phyloP scores from a whole-genome alignment of 2,888 invertebrate species.

The Leptothorax acervorum region DNA sequence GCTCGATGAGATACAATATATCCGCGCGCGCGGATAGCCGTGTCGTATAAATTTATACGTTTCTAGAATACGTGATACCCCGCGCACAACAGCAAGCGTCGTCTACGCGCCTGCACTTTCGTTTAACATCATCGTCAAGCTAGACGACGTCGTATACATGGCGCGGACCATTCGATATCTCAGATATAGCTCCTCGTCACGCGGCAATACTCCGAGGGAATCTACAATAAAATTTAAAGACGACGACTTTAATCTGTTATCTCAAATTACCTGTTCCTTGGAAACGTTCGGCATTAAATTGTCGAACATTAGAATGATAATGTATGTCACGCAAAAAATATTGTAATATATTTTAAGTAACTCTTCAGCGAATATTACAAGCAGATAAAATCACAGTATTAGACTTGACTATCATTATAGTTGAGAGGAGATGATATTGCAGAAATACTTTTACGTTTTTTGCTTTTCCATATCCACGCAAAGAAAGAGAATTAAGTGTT shows the following conservation, averaged over 20 bases:
- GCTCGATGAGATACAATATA: conserved; percentile 51
- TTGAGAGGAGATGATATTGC: background rate
- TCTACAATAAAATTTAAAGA: background rate
- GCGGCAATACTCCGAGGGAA: background rate
- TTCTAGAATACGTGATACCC: conserved; percentile 13
- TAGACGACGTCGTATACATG: conserved; percentile 6
- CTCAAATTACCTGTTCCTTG: conserved; percentile 6
- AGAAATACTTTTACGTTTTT: background rate
- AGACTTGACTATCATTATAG: background rate
- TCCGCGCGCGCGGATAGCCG: conserved; percentile 17
- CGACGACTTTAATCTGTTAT: conserved; percentile 3
- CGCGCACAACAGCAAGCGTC: background rate
- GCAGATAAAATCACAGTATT: background rate
- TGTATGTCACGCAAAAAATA: conserved; percentile 2
- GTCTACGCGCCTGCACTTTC: conserved; percentile 34
- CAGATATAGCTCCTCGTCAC: background rate
- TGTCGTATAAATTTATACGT: conserved; percentile 51
- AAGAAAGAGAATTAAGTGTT: background rate
- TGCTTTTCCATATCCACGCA: background rate
- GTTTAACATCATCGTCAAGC: conserved; percentile 51
- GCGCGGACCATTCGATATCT: background rate
- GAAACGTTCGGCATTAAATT: conserved; percentile 6
- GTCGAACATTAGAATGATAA: background rate
- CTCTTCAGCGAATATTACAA: conserved; percentile 2
- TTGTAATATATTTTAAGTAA: background rate